phyloP scores from a whole-genome alignment of 2,113 vertebrate genomes.

The Zosterops hypoxanthus region DNA sequence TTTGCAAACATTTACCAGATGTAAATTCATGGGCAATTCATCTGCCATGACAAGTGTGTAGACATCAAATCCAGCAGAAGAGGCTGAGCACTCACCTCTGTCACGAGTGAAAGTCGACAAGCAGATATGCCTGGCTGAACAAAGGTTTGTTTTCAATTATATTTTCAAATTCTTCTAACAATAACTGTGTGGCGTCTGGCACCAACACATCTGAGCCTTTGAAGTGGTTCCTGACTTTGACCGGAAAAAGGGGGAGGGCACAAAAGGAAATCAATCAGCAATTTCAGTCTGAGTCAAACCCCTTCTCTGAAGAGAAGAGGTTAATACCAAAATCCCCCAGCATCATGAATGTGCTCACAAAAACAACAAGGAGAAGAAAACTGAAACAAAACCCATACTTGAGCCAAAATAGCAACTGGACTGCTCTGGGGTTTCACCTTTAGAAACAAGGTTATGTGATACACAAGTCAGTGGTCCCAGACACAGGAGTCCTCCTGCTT shows the following conservation, averaged over 20 bases:
- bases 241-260: neutral
- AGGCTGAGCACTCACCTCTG: conserved; percentile 65
- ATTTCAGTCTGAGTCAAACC: neutral
- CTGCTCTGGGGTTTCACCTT: neutral
- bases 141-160: conserved; percentile 81
- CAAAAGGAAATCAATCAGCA: conserved; percentile 16
- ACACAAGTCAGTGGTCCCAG: neutral
- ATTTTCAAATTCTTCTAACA: conserved; percentile 79
- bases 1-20: conserved; percentile 88
- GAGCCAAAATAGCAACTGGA: neutral
- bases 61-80: conserved; percentile 78
- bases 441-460: neutral
- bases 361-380: neutral
- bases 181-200: conserved; percentile 75
- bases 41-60: conserved; percentile 80
- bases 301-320: neutral
- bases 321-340: neutral
- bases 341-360: neutral
- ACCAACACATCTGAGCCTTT: conserved; percentile 78
- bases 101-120: conserved; percentile 32
- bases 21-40: conserved; percentile 81
- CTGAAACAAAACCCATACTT: accelerated
- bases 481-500: neutral
- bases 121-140: conserved; percentile 44
- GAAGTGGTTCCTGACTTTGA: conserved; percentile 72